These are phyloP conservation scores for Phthorimaea operculella DNA, from an alignment of 1,140 invertebrate genomes.

Conservation along the genomic window DNA sequence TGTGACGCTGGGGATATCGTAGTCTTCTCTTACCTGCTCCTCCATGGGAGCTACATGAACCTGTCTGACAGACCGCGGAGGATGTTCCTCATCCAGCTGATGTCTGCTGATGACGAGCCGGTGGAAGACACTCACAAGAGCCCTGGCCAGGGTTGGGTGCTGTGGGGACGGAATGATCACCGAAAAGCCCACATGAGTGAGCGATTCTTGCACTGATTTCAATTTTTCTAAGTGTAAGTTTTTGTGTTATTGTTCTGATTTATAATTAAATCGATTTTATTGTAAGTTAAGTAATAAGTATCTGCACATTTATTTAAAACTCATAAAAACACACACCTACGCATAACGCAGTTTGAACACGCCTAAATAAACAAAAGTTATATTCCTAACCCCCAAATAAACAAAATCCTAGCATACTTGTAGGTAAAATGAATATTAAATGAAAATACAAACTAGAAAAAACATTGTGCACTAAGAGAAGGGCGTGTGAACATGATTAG, in stretches of 20 bases:
- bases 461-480: too few species aligned
- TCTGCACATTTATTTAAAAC: too few species aligned
- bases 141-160: slow-evolving; percentile 1
- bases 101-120: slow-evolving; percentile 67
- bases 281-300: too few species aligned
- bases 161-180: background rate
- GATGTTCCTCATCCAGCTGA: slow-evolving; percentile 70
- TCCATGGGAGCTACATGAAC: slow-evolving; percentile 71
- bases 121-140: slow-evolving; percentile 47
- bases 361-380: too few species aligned
- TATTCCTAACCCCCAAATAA: too few species aligned
- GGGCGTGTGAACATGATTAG: too few species aligned
- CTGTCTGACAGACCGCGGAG: slow-evolving; percentile 53
- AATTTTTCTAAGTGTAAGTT: background rate
- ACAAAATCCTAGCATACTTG: too few species aligned
- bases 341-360: too few species aligned
- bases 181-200: background rate
- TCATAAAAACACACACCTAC: too few species aligned
- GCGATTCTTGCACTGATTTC: background rate
- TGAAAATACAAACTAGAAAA: too few species aligned
- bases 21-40: slow-evolving; percentile 69
- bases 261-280: background rate
- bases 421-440: too few species aligned
- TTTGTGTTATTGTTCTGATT: background rate
- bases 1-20: slow-evolving; percentile 67